phyloP scores from a whole-genome alignment of 1,140 invertebrate genomes.

The Amyelois transitella region DNA sequence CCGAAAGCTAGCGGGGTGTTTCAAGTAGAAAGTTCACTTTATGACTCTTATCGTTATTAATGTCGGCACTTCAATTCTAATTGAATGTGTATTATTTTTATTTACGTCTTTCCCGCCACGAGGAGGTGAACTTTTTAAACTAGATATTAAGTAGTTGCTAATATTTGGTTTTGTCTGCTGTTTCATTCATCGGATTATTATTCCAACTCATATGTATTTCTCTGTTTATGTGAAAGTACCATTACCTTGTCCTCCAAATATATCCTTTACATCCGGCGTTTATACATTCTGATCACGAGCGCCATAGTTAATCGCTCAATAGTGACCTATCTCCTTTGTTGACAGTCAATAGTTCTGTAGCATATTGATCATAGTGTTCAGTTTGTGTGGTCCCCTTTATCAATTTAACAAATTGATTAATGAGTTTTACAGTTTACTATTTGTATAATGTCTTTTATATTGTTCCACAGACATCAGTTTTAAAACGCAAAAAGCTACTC shows the following conservation, averaged over 20 bases:
- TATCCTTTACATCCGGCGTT: constrained; percentile 9
- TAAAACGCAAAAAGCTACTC: too few species aligned
- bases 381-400: background rate
- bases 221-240: background rate
- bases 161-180: too few species aligned
- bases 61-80: background rate
- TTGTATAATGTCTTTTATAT: too few species aligned
- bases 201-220: too few species aligned
- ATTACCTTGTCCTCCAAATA: background rate
- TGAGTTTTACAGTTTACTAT: too few species aligned
- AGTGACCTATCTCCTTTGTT: background rate
- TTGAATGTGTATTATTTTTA: too few species aligned
- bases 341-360: background rate
- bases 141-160: too few species aligned
- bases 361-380: background rate
- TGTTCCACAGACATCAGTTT: too few species aligned
- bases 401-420: background rate
- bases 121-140: too few species aligned
- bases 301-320: background rate
- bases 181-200: too few species aligned
- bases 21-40: background rate
- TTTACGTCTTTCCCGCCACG: too few species aligned
- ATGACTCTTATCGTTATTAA: constrained; percentile 2
- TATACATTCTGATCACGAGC: constrained; percentile 2
- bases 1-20: background rate